These are phyloP conservation scores for Ammodytes dubius DNA, from an alignment of 2,113 vertebrate species.

Conservation along the genomic window DNA sequence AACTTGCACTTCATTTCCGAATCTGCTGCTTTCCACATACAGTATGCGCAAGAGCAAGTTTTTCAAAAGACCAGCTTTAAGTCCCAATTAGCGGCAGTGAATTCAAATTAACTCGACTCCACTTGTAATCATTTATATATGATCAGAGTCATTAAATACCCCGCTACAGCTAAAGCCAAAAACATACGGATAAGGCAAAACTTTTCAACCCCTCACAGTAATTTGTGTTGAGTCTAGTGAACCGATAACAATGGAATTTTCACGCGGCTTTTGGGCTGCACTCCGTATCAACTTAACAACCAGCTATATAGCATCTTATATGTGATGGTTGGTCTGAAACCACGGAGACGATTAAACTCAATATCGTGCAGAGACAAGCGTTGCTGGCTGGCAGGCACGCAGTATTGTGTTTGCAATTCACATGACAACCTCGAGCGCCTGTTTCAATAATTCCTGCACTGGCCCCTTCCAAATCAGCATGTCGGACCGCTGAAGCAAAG, in stretches of 20 bases:
- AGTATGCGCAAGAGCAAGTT: neutral
- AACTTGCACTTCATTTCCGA: neutral
- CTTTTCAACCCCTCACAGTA: conserved; percentile 9
- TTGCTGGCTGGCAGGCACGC: neutral
- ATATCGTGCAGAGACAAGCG: neutral
- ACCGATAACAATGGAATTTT: conserved; percentile 10
- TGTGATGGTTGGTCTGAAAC: neutral
- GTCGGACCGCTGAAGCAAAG: conserved; percentile 55
- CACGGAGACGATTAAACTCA: conserved; percentile 4
- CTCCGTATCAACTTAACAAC: neutral
- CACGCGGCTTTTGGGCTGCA: neutral
- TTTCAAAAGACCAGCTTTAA: conserved; percentile 32
- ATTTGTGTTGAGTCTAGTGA: conserved; percentile 11
- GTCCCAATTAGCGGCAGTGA: conserved; percentile 44
- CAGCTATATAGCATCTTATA: neutral
- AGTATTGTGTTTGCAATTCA: conserved; percentile 29
- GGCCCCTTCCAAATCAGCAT: conserved; percentile 57
- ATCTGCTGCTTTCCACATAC: conserved; percentile 12
- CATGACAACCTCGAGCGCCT: conserved; percentile 32
- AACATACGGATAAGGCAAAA: conserved; percentile 22
- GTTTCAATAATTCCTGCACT: conserved; percentile 60
- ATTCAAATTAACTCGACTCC: conserved; percentile 30
- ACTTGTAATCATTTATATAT: conserved; percentile 57
- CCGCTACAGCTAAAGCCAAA: conserved; percentile 14
- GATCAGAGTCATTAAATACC: conserved; percentile 46